Base-by-base conservation (phyloP, 2,797 vertebrate genomes). In the Sus cebifrons region DNA sequence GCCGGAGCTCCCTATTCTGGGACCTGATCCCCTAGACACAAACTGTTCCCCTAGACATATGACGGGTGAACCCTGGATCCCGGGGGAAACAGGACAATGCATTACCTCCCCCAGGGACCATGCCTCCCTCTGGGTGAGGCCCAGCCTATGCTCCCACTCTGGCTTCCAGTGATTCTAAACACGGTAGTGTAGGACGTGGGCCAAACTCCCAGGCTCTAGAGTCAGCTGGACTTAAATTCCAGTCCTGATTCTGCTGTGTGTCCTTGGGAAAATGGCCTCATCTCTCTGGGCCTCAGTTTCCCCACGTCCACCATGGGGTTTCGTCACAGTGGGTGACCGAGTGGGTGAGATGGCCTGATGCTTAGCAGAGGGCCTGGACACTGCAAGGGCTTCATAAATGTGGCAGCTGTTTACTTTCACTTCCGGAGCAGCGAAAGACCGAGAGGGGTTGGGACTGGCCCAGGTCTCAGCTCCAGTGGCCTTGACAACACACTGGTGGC, bases 321-420 rank as follows among this genome's bases (percentile, higher is more conserved):
- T 52, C 29, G 0, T 54, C 15, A 3, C 0, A 6, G 49, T 23
- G 6, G 11, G 27, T 0, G 3, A 52, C 2, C 0, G 21, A 12
- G n/a, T 17, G 25, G 23, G 64, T 7, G 3, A 3, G 49, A 6
- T 0, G 36, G 6, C 0, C 1, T 23, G 18, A 17, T 0, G 0
- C 40, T 54, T 27, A 32, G 25, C 20, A 3, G 23, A 16, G 1
- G 3, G n/a, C 49, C 58, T 36, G 1, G 18, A 2, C 32, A 6
- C 25, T 0, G 23, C 1, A 9, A 16, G 58, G 10, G 36, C 65
- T 71, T 3, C 0, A 0, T 21, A 11, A 12, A 2, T 0, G 5
- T 20, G 49, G 36, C 0, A 0, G 79, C 21, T 14, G 4, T 17
- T 3, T n/a, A 5, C 5, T 17, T 32, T 18, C 40, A 3, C n/a